phyloP scores from a whole-genome alignment of 2,888 invertebrate species.

The Pandemis corylana region DNA sequence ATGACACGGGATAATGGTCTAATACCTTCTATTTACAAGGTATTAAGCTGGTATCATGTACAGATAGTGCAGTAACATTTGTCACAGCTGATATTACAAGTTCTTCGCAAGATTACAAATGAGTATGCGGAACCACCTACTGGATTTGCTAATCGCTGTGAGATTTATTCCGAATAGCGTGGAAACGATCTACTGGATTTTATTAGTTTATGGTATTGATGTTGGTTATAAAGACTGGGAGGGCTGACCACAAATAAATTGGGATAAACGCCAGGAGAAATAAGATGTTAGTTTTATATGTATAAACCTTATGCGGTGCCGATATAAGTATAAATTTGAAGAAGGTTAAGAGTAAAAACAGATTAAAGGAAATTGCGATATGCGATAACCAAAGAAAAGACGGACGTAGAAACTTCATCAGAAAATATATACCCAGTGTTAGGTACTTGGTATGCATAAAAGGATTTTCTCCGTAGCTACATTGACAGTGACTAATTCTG shows the following conservation, averaged over 20 bases:
- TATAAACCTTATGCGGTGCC: too few species aligned
- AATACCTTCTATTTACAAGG: conserved; percentile 8
- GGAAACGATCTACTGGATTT: conserved; percentile 29
- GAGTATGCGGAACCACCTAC: conserved; percentile 17
- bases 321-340: too few species aligned
- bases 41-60: neutral
- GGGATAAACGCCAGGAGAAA: too few species aligned
- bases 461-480: neutral
- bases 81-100: conserved; percentile 24
- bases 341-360: neutral
- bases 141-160: conserved; percentile 3
- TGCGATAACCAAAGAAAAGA: too few species aligned
- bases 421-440: neutral
- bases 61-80: conserved; percentile 29
- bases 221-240: neutral
- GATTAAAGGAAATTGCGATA: too few species aligned
- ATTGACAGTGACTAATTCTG: conserved; percentile 7
- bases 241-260: neutral
- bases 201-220: conserved; percentile 22
- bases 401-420: neutral
- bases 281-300: too few species aligned
- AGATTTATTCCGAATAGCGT: conserved; percentile 18
- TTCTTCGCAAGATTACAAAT: conserved; percentile 16
- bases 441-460: neutral
- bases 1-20: conserved; percentile 41